Conservation (phyloP, 2,888 invertebrate species). For the Mythimna loreyi region DNA sequence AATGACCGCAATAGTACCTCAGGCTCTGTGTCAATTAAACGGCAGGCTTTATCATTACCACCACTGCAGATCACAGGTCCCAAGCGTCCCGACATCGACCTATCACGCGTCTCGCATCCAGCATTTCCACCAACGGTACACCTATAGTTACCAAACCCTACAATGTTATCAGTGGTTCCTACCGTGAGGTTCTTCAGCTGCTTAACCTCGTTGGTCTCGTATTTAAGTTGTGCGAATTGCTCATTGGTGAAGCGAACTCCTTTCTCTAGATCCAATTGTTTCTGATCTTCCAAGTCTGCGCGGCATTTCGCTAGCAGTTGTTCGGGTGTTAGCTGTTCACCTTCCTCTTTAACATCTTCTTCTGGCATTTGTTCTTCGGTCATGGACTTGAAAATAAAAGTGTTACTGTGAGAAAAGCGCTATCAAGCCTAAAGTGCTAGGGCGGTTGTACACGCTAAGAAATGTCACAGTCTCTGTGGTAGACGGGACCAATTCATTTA, state of each 20-base stretch:
- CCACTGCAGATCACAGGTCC: background rate
- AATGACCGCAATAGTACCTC: no score
- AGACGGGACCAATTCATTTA: no score
- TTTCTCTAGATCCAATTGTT: conserved; percentile 85
- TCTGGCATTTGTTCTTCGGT: conserved; percentile 85
- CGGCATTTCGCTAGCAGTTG: conserved; percentile 80
- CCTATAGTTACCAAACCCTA: background rate
- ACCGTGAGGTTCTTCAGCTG: conserved; percentile 91
- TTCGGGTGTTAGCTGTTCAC: conserved; percentile 83
- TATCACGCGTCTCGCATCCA: background rate
- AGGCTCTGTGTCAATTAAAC: background rate
- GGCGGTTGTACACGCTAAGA: no score
- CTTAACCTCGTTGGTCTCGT: conserved; percentile 92
- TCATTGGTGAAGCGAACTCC: conserved; percentile 91
- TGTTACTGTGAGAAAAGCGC: background rate
- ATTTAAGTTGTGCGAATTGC: conserved; percentile 91
- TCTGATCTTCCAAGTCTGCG: conserved; percentile 80
- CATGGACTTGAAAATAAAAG: conserved; percentile 71
- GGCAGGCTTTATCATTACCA: background rate
- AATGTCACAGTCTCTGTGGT: no score
- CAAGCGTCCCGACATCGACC: background rate
- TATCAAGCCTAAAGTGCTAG: no score
- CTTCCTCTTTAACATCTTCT: conserved; percentile 78
- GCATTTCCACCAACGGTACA: background rate
- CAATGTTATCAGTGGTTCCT: conserved; percentile 59